phyloP scores from a whole-genome alignment of 2,113 vertebrate species.

The Anguilla japonica region DNA sequence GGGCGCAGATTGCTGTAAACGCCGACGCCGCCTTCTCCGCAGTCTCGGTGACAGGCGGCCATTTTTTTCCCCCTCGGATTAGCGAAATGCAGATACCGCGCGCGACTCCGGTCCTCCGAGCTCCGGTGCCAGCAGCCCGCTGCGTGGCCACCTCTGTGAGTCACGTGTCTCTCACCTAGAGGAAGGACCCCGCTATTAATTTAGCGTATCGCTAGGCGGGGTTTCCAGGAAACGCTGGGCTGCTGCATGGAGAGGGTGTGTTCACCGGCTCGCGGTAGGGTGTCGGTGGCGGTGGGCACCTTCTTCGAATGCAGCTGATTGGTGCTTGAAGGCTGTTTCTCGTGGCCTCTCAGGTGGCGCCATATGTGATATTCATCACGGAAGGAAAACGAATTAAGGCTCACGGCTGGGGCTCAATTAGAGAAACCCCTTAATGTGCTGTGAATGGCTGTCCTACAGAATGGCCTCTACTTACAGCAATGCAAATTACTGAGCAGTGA shows the following conservation, averaged over 20 bases:
- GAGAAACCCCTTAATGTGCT: slow-evolving; percentile 34
- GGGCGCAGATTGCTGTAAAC: not conserved
- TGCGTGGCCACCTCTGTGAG: not conserved
- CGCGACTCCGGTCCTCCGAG: not conserved
- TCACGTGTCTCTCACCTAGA: not conserved
- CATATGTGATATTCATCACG: not conserved
- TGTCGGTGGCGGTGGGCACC: not conserved
- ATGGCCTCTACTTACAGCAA: not conserved
- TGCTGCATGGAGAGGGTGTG: not conserved
- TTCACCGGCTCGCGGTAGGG: not conserved
- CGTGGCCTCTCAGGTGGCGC: not conserved
- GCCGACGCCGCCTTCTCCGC: not conserved
- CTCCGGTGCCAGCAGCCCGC: not conserved
- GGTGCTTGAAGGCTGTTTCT: not conserved
- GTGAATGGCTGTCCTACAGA: not conserved
- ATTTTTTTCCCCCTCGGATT: not conserved
- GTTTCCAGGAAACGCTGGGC: not conserved
- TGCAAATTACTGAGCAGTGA: slow-evolving; percentile 14
- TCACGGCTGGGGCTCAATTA: slow-evolving; percentile 46
- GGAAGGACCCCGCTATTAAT: not conserved
- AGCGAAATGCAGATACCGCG: not conserved
- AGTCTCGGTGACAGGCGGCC: not conserved
- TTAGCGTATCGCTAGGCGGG: not conserved
- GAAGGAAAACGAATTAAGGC: not conserved
- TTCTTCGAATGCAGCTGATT: not conserved